Evolutionary conservation across 2,797 vertebrate genomes (phyloP).

Genomic region (Catostomus latipinnis): DNA sequence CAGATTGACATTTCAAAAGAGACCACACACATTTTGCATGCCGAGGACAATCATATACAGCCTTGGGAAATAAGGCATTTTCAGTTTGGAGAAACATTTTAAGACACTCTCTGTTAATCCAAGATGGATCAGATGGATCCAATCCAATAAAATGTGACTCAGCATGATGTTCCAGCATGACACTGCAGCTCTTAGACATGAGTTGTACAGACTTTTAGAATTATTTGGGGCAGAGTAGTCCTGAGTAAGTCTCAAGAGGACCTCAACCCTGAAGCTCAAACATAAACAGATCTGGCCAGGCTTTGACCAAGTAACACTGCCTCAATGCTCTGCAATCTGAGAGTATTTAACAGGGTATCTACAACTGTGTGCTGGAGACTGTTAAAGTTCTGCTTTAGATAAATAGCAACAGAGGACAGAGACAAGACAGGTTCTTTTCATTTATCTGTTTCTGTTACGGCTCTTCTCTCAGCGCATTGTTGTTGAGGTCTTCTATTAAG

Average conservation of each 20-base stretch:
- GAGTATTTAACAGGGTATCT: conserved; percentile 29
- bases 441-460: neutral
- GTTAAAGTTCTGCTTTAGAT: conserved; percentile 20
- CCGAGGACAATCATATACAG: no score
- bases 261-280: neutral
- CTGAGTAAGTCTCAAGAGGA: neutral
- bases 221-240: no score
- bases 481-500: neutral
- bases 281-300: conserved; percentile 22
- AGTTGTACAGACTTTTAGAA: no score
- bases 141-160: no score
- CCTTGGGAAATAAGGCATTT: no score
- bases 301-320: neutral
- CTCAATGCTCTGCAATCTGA: neutral
- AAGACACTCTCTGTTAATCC: no score
- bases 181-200: no score
- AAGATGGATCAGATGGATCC: no score
- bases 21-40: no score
- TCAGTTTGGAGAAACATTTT: no score
- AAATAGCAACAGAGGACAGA: neutral
- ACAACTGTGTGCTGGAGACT: neutral
- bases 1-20: no score
- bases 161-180: no score
- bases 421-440: conserved; percentile 13
- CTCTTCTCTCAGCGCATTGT: neutral